Evolutionary conservation across 2,888 invertebrate species (phyloP).

Genomic region (Zaprionus obscuricornis): DNA sequence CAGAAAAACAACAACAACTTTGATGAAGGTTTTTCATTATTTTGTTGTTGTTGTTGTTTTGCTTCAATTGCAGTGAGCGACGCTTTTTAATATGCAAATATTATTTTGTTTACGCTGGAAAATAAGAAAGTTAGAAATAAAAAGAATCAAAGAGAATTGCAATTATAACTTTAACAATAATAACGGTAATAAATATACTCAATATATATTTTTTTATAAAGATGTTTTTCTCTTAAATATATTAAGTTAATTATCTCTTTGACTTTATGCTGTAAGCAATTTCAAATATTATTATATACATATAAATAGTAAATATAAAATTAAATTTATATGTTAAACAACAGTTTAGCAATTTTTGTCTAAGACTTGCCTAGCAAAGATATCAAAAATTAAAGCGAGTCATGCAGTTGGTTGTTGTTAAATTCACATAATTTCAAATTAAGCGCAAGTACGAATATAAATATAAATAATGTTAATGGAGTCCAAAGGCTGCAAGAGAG

Average conservation of each 20-base stretch:
- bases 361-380: slow-evolving; percentile 27
- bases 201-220: too few relatives aligned
- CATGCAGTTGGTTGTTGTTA: slow-evolving; percentile 22
- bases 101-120: slow-evolving; percentile 3
- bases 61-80: background rate
- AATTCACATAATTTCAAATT: slow-evolving; percentile 69
- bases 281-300: too few relatives aligned
- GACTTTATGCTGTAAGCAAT: too few relatives aligned
- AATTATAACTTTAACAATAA: background rate
- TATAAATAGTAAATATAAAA: too few relatives aligned
- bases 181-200: too few relatives aligned
- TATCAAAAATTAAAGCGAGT: slow-evolving; percentile 16
- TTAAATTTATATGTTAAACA: too few relatives aligned
- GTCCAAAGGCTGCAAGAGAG: slow-evolving; percentile 23
- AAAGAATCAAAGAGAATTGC: too few relatives aligned
- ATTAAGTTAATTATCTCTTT: too few relatives aligned
- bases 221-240: too few relatives aligned
- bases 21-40: background rate
- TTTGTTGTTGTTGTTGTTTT: background rate
- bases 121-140: too few relatives aligned
- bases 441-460: slow-evolving; percentile 40
- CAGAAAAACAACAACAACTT: background rate
- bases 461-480: slow-evolving; percentile 62
- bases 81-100: slow-evolving; percentile 5
- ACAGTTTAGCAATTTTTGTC: slow-evolving; percentile 10